These are phyloP conservation scores for Mormoops blainvillei DNA, from an alignment of 2,113 vertebrate species.

Conservation along the genomic window DNA sequence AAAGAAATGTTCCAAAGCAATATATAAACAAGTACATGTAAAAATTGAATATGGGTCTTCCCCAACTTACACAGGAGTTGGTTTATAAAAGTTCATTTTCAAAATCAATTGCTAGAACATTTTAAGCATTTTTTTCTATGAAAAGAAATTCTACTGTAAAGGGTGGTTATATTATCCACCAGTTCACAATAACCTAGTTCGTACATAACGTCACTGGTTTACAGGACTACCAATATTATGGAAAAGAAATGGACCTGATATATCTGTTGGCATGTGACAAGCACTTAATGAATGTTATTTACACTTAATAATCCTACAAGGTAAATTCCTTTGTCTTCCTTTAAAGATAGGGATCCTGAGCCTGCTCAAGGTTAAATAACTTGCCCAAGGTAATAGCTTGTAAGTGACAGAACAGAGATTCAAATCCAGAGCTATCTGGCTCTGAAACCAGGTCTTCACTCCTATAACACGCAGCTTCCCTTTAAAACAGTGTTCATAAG, in stretches of 20 bases:
- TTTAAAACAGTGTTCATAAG: not conserved
- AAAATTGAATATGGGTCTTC: not conserved
- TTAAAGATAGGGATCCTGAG: not conserved
- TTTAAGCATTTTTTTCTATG: conserved; percentile 29
- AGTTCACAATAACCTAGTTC: not conserved
- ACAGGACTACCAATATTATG: not conserved
- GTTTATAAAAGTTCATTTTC: conserved; percentile 5
- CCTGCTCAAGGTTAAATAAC: not conserved
- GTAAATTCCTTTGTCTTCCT: not conserved
- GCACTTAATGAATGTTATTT: not conserved
- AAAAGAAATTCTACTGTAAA: conserved; percentile 5
- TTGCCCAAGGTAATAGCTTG: not conserved
- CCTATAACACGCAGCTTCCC: not conserved
- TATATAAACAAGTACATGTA: not conserved
- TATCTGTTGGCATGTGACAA: not conserved
- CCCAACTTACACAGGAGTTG: not conserved
- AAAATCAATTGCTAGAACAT: not conserved
- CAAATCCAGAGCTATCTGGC: not conserved
- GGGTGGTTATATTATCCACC: not conserved
- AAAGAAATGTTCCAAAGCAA: conserved; percentile 15
- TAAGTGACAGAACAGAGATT: not conserved
- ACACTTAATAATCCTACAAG: not conserved
- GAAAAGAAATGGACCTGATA: not conserved
- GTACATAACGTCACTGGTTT: not conserved
- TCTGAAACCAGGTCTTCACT: not conserved